Evolutionary conservation across 2,888 invertebrate species (phyloP), one percentile per base, ranked within the genome.

Genomic region (Brenthis daphne): DNA sequence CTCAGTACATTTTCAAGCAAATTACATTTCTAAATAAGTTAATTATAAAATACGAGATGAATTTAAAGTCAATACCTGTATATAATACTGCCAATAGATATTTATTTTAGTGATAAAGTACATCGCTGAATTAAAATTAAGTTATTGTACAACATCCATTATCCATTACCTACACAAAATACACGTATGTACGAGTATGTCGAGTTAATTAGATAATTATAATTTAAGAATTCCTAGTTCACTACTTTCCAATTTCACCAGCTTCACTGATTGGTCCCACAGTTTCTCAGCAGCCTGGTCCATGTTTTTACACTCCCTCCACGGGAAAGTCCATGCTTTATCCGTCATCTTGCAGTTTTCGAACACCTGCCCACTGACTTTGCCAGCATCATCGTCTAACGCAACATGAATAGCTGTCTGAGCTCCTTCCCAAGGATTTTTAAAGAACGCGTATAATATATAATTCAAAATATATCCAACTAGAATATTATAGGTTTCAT

Each of bases 401-500:
- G 96, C 95, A 64, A 95, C 82, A 75, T 95, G 93, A 57, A 96
- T 93, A 4, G 94, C 93, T 0, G 96, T 96, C 78, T 96, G 96
- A 1, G 95, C 95, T 73, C 74, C 73, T 71, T 75, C 68, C 61
- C 61, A 51, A 5, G 71, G 50, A 16, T 16, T 70, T 50, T 73
- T 69, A 55, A 58, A 70, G 4, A 73, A 61, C 5, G 94, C 77
- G 74, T 88, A 89, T 74, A 95, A 71, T 0, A 96, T 93, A 0
- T 20, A 0, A 0, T 82, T 84, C 67, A 93, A 88, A 80, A 93
- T 0, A 93, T 88, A 69, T 94, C 75, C 75, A 0, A 58, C 1
- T 2, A 96, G 93, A 0, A 96, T 96, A 76, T 94, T 93, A 74
- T 95, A 89, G 0, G 76, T 77, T 1, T 77, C 89, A 94, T 95